These are phyloP conservation scores for Napeogenes sylphis DNA, from an alignment of 2,888 invertebrate genomes.

Conservation along the genomic window DNA sequence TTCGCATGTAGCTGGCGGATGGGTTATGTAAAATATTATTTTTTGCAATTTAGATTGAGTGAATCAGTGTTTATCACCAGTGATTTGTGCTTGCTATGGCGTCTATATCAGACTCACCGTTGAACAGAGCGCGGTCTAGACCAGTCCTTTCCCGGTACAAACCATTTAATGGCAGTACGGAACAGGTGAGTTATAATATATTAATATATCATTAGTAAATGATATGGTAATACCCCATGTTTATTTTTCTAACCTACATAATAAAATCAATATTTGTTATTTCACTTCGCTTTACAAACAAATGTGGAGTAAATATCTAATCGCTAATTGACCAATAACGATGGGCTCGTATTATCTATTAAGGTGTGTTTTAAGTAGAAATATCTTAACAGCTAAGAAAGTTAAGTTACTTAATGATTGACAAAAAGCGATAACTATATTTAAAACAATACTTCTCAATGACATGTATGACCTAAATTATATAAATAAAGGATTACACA, in stretches of 20 bases:
- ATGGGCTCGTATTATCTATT: slow-evolving; percentile 26
- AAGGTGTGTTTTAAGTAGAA: slow-evolving; percentile 23
- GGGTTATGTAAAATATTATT: slow-evolving; percentile 36
- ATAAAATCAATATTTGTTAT: too few species aligned
- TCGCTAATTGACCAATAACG: slow-evolving; percentile 45
- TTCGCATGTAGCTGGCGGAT: slow-evolving; percentile 54
- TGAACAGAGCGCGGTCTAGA: slow-evolving; percentile 61
- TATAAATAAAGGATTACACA: too few species aligned
- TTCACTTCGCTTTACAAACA: too few species aligned
- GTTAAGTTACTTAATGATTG: slow-evolving; percentile 2
- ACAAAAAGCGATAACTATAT: too few species aligned
- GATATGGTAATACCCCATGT: too few species aligned
- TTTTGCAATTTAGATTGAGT: slow-evolving; percentile 25
- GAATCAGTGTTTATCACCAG: slow-evolving; percentile 21
- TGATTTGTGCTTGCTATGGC: slow-evolving; percentile 46
- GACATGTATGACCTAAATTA: too few species aligned
- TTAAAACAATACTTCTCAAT: too few species aligned
- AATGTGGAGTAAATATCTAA: slow-evolving; percentile 23
- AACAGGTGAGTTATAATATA: slow-evolving; percentile 53
- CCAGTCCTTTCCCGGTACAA: slow-evolving; percentile 69
- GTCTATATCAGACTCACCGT: slow-evolving; percentile 63
- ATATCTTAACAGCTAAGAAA: slow-evolving; percentile 1
- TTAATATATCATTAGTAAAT: too few species aligned
- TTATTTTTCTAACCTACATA: too few species aligned
- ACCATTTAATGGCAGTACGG: slow-evolving; percentile 47